Base-by-base conservation (phyloP, 92 coral and sea anemone species). In the Ricordea florida region DNA sequence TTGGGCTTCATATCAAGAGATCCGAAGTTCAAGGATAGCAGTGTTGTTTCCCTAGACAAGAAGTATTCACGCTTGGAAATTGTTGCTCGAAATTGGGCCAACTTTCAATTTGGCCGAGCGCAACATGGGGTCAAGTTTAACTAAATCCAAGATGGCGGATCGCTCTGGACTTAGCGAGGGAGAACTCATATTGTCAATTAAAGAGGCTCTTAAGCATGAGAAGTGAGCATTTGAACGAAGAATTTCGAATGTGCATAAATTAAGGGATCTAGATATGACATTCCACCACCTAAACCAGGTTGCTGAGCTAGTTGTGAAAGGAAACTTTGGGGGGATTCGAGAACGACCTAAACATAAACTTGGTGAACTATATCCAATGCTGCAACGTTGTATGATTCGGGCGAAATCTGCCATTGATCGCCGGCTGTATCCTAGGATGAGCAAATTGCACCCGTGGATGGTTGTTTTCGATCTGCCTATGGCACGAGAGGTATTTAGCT, bases 401-500 rank as follows among this genome's bases (percentile, higher is more conserved):
- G 81, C 61, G 13, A 63, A 73, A 30, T 9, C 55, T 44, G 67
- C 77, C 44, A 82, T 74, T 64, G 17, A 25, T 38, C 66, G 78
- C 59, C 77, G 77, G 11, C 15, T 78, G 72, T 23, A 43, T 22
- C 47, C 71, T 38, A 56, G 72, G 49, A 76, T 60, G 56, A 76
- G 69, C 48, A 63, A 77, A 25, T 14, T 47, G 50, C 66, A 78
- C 41, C 90, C 90, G 11, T 85, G 78, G 86, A 70, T 53, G 66
- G 78, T 79, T 25, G 31, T 56, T 22, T 43, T 85, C 29, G 78
- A 85, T 40, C 71, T 65, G 31, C 61, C 67, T 5, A 52, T 79
- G 47, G 55, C 86, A 65, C 71, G 61, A 44, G 86, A 85, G 57
- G 81, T 83, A n/a, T 83, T 83, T 24, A 53, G 28, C 23, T 24